Conservation (phyloP, 2,797 vertebrate genomes). For the Benthosema pterotum region DNA sequence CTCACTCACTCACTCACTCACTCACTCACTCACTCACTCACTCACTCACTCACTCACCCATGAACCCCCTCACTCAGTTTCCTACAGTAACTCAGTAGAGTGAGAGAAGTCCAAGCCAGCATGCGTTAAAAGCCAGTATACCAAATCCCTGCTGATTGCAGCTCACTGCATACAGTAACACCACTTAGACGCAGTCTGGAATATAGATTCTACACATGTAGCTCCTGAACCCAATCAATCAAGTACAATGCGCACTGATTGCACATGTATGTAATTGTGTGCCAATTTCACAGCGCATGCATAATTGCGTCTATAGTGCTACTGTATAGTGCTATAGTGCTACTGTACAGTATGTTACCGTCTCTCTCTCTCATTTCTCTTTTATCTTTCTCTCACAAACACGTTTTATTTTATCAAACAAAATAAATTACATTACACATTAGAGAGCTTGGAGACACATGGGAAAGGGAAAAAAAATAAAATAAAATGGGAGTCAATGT, state of each 20-base stretch:
- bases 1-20: no score
- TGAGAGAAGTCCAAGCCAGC: constrained; percentile 53
- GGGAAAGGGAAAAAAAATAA: constrained; percentile 19
- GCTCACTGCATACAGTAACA: constrained; percentile 57
- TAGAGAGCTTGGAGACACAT: constrained; percentile 47
- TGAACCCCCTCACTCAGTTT: constrained; percentile 7
- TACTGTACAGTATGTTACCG: no score
- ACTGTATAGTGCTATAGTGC: not conserved
- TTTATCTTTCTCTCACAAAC: not conserved
- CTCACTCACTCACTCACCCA: not conserved
- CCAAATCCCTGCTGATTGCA: constrained; percentile 70
- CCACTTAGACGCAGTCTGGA: constrained; percentile 60
- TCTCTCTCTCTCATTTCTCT: not conserved
- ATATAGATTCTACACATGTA: no score
- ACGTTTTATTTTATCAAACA: constrained; percentile 29
- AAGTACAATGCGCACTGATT: not conserved
- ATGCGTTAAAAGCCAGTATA: constrained; percentile 69
- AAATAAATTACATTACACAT: constrained; percentile 46
- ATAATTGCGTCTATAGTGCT: not conserved
- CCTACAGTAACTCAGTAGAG: constrained; percentile 40
- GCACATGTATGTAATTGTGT: no score
- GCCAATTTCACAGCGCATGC: not conserved
- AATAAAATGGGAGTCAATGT: constrained; percentile 47
- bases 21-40: no score
- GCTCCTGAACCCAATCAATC: not conserved